phyloP scores from a whole-genome alignment of 2,797 vertebrate genomes.

The Astyanax mexicanus region DNA sequence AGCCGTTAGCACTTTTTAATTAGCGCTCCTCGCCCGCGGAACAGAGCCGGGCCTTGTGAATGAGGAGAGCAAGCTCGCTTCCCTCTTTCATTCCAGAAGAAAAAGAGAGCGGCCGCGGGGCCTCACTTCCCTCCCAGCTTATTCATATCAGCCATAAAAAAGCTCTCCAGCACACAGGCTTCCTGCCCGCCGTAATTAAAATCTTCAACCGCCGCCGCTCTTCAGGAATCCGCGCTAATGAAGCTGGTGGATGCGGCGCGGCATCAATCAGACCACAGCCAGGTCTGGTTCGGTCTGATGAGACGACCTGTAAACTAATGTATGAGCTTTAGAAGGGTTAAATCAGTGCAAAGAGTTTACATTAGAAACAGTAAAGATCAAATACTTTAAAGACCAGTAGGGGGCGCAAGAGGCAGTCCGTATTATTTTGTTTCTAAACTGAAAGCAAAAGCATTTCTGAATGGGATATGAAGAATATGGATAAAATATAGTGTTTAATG shows the following conservation, averaged over 20 bases:
- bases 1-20: conserved; percentile 81
- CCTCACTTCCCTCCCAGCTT: conserved; percentile 5
- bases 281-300: neutral
- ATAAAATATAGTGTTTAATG: too few species aligned
- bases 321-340: neutral
- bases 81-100: conserved; percentile 27
- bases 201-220: neutral
- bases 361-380: neutral
- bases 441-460: too few species aligned
- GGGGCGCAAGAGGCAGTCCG: too few species aligned
- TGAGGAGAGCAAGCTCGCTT: neutral
- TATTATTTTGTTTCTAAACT: too few species aligned
- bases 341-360: neutral
- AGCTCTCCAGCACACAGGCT: neutral
- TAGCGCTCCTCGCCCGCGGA: conserved; percentile 57
- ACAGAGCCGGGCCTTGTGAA: conserved; percentile 28
- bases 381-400: too few species aligned
- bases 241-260: neutral
- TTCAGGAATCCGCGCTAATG: neutral
- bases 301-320: neutral
- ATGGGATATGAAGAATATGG: too few species aligned
- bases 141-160: conserved; percentile 21
- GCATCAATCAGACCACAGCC: neutral
- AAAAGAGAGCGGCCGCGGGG: conserved; percentile 8
- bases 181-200: conserved; percentile 19